phyloP scores from a whole-genome alignment of 1,140 invertebrate genomes.

The Temnothorax curvispinosus region DNA sequence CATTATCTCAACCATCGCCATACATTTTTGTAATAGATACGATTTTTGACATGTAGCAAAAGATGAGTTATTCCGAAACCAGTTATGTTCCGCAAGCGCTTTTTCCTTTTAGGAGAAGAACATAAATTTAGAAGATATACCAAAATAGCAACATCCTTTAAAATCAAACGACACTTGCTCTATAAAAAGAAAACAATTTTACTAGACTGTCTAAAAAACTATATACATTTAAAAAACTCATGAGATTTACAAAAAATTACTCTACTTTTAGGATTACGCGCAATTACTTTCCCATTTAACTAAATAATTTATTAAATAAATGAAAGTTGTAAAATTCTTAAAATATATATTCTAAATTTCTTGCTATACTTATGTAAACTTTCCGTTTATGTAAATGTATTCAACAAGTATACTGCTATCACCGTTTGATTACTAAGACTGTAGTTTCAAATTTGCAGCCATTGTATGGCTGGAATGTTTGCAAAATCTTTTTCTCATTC shows the following conservation, averaged over 20 bases:
- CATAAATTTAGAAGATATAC: conserved; percentile 69
- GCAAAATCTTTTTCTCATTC: background rate
- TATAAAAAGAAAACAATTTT: background rate
- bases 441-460: too few species aligned
- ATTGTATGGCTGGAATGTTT: too few species aligned
- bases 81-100: conserved; percentile 40
- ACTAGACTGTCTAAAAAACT: background rate
- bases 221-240: background rate
- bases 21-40: background rate
- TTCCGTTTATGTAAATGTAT: background rate
- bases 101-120: conserved; percentile 50
- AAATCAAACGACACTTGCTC: conserved; percentile 24
- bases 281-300: background rate
- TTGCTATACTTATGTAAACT: background rate
- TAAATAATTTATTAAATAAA: conserved; percentile 15
- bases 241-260: background rate
- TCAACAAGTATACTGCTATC: background rate
- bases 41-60: background rate
- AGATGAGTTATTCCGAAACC: conserved; percentile 50
- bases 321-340: conserved; percentile 6
- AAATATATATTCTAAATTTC: background rate
- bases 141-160: conserved; percentile 61
- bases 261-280: background rate
- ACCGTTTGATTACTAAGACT: background rate
- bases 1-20: background rate